phyloP scores from a whole-genome alignment of 2,888 invertebrate species.

The Cheilosia impressa region DNA sequence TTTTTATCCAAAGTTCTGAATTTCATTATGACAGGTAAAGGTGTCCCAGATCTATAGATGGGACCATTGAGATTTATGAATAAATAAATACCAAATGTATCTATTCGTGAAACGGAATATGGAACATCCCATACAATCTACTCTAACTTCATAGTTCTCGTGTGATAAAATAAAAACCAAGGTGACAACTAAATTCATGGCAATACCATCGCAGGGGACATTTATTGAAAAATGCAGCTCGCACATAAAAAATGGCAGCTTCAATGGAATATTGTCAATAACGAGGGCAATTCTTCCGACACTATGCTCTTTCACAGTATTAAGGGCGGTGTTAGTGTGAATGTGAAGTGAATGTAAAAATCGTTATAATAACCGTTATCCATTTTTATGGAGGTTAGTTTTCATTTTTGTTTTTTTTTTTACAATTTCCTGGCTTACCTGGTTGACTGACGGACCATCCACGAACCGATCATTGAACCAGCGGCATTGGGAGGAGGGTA shows the following conservation, averaged over 20 bases:
- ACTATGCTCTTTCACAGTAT: slow-evolving; percentile 36
- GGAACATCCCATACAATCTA: neutral
- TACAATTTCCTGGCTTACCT: slow-evolving; percentile 58
- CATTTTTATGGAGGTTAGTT: slow-evolving; percentile 51
- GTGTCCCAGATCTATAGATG: neutral
- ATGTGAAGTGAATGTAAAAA: slow-evolving; percentile 28
- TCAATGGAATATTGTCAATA: slow-evolving; percentile 54
- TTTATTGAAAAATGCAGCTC: slow-evolving; percentile 18
- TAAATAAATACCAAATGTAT: slow-evolving; percentile 7
- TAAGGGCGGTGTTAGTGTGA: slow-evolving; percentile 35
- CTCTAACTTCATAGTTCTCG: slow-evolving; percentile 2
- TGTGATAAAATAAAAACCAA: slow-evolving; percentile 29
- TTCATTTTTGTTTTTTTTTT: neutral
- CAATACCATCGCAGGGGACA: slow-evolving; percentile 41
- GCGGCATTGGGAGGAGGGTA: neutral
- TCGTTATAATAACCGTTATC: slow-evolving; percentile 67
- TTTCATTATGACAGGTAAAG: slow-evolving; percentile 31
- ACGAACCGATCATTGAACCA: slow-evolving; percentile 56
- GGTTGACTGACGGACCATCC: slow-evolving; percentile 33
- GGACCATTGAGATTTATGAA: slow-evolving; percentile 3
- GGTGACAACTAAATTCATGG: slow-evolving; percentile 18
- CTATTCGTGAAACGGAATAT: neutral
- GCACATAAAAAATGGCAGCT: slow-evolving; percentile 25
- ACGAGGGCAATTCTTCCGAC: slow-evolving; percentile 22
- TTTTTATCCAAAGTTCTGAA: slow-evolving; percentile 22